Evolutionary conservation across 2,888 invertebrate genomes (phyloP), one percentile per base, ranked within the genome.

Genomic region (Meiosimyza decipiens): DNA sequence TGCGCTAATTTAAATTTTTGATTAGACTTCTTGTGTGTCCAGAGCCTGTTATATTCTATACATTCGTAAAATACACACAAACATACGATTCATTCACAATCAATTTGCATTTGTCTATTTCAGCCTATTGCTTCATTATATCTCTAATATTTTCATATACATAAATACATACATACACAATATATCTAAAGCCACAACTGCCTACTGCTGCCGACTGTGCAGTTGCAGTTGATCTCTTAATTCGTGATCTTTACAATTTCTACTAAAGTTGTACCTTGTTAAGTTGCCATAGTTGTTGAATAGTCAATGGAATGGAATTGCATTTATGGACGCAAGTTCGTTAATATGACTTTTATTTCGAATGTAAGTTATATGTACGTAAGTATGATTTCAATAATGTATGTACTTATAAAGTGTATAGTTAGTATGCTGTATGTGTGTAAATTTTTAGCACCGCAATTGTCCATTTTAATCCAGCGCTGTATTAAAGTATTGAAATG

Each of bases 1-100:
- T 67, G 66, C 16, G 28, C 66, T 40, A 67, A 54, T 67, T 54
- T 16, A 33, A 67, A 67, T 67, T 54, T 67, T 67, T 28, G 22
- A 54, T 67, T 67, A 13, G 55, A 51, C n/a, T n/a, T 18, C 55
- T 67, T 55, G 13, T 52, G 18, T 40, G 40, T 40, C 40, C 9
- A 40, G 0, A 40, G 40, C 9, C 40, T 40, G 40, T 40, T 40
- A 40, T 9, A n/a, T 40, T 40, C 40, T 9, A 40, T 9, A 1
- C 9, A 40, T 40, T 9, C 9, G 40, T 7, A 40, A 9, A 9
- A 40, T 40, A 40, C 9, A 40, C 9, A 40, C 9, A 16, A 13
- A n/a, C 4, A 18, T 18, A 9, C 64, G 22, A 16, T 13, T 67
- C 66, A 67, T 55, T 67, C 66, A 55, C 33, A 67, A 67, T 67